Evolutionary conservation across 2,797 vertebrate species (phyloP).

Genomic region (Tenualosa thibaudeaui): DNA sequence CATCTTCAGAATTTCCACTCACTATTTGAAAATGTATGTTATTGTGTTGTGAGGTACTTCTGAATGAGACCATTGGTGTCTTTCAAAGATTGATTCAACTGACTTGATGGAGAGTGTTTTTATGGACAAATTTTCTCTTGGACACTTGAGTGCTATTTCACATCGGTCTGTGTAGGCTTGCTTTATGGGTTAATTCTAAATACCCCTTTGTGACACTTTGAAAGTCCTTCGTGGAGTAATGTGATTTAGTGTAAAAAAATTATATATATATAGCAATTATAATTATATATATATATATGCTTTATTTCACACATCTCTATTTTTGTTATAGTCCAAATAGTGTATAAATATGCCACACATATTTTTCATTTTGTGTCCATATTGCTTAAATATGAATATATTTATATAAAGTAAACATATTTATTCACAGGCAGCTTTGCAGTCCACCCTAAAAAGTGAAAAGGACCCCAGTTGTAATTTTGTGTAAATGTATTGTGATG

Average conservation of each 20-base stretch:
- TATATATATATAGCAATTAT: no score
- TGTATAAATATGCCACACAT: slow-evolving; percentile 16
- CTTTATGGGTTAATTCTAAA: not conserved
- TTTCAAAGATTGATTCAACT: not conserved
- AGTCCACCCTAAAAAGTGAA: slow-evolving; percentile 16
- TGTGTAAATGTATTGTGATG: slow-evolving; percentile 47
- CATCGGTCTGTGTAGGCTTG: not conserved
- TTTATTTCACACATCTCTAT: slow-evolving; percentile 17
- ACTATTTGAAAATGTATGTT: not conserved
- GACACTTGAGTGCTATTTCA: slow-evolving; percentile 15
- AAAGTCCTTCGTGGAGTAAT: not conserved
- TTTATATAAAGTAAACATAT: slow-evolving; percentile 47
- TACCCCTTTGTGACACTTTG: slow-evolving; percentile 21
- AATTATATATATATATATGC: not conserved
- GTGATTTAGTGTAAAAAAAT: slow-evolving; percentile 3
- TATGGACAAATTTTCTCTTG: not conserved
- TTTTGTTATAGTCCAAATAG: slow-evolving; percentile 13
- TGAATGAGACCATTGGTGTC: not conserved
- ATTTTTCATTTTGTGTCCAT: slow-evolving; percentile 31
- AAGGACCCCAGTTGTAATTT: slow-evolving; percentile 19
- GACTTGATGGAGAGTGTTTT: not conserved
- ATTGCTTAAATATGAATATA: slow-evolving; percentile 41
- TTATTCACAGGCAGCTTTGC: slow-evolving; percentile 42
- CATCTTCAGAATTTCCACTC: not conserved
- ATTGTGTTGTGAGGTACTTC: slow-evolving; percentile 2